Base-by-base conservation (phyloP, 2,888 invertebrate genomes). In the Lissocephala sabroskyi region DNA sequence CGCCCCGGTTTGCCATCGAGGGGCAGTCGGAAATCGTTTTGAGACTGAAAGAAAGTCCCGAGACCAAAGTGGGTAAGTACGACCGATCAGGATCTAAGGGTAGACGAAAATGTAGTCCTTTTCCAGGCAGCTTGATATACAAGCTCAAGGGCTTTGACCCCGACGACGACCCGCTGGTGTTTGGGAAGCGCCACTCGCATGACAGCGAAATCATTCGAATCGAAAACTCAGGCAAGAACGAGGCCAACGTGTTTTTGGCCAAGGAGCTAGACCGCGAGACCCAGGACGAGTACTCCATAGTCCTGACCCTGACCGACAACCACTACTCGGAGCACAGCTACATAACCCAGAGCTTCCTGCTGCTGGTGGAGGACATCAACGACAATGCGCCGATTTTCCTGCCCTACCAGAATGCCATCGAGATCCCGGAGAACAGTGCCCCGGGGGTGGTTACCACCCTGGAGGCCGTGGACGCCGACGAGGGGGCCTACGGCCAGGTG, bases 401-500 rank as follows among this genome's bases (percentile, higher is more conserved):
- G 82, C 91, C 93, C 14, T 94, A 94, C 85, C 93, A 92, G 68
- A 90, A 93, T 36, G 92, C 94, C 43, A 87, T 96, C 57, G 90
- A 89, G 49, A 87, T 96, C 32, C 89, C 89, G 50, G 96, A 96
- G 86, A 90, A 95, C 82, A 90, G 92, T 43, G 84, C 87, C 4
- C 92, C 94, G 0, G 90, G 92, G 13, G 86, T 93, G 51, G 85
- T 96, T 39, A 87, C 92, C 10, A 92, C 92, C 1, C 88, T 96
- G 18, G 94, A 95, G 85, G 96, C 96, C 9, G 92, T 91, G 3
- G 96, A 96, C 83, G 89, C 91, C 42, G 96, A 96, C 80, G 94
- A 95, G 85, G 96, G 96, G 39, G 92, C 95, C 30, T 96, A 95
- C 76, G 96, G 96, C 33, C 96, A 96, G 87, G 93, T 96, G 17